These are phyloP conservation scores for Zoanthus solanderi DNA, from an alignment of 92 coral and sea anemone species.

Conservation along the genomic window DNA sequence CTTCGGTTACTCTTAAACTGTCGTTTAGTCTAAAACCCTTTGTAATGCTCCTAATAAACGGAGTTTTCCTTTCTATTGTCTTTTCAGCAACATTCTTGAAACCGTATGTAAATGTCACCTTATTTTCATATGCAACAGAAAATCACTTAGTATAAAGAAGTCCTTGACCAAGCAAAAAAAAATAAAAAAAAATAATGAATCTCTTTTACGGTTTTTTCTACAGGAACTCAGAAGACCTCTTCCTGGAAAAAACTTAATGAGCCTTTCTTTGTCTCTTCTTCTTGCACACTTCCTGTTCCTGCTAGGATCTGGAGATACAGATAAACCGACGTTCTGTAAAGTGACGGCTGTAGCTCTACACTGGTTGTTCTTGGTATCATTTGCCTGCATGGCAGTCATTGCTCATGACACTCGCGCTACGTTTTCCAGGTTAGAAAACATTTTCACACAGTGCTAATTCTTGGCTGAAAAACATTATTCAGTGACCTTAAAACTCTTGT, in stretches of 20 bases:
- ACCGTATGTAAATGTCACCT: not conserved
- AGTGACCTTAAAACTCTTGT: too few species aligned
- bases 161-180: too few species aligned
- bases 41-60: too few species aligned
- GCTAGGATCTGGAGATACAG: conserved; percentile 84
- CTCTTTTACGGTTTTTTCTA: not conserved
- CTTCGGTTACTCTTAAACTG: too few species aligned
- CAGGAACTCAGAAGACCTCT: conserved; percentile 84
- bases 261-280: conserved; percentile 81
- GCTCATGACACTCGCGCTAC: conserved; percentile 84
- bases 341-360: conserved; percentile 74
- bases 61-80: too few species aligned
- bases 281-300: conserved; percentile 88
- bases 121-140: not conserved
- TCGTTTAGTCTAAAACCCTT: too few species aligned
- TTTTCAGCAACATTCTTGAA: too few species aligned
- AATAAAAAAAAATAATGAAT: not conserved
- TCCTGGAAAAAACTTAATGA: conserved; percentile 95
- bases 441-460: too few species aligned
- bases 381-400: conserved; percentile 86
- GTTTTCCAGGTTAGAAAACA: conserved; percentile 28
- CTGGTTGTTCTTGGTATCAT: conserved; percentile 86
- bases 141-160: too few species aligned
- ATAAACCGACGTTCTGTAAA: conserved; percentile 75
- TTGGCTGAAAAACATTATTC: too few species aligned